phyloP scores from a whole-genome alignment of 2,797 vertebrate species.

The Poecile montanus region DNA sequence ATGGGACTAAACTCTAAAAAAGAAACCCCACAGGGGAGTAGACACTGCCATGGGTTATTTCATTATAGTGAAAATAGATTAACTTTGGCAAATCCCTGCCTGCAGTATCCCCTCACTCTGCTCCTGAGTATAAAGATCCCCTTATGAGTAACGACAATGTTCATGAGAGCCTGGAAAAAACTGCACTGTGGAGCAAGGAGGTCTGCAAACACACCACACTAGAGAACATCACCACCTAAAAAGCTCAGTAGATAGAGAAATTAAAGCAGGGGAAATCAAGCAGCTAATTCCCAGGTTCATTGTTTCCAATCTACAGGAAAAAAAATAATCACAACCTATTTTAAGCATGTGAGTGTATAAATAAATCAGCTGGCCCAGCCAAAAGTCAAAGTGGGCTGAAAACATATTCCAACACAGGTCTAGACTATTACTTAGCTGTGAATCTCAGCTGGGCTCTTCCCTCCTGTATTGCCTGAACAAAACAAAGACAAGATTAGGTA shows the following conservation, averaged over 20 bases:
- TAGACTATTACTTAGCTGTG: neutral
- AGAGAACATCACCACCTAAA: neutral
- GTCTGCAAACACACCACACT: neutral
- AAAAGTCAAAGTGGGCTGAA: conserved; percentile 25
- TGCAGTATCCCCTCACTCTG: neutral
- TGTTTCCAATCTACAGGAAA: conserved; percentile 36
- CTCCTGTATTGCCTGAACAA: neutral
- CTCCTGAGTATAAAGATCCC: conserved; percentile 17
- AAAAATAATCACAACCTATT: conserved; percentile 50
- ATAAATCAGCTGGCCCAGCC: conserved; percentile 39
- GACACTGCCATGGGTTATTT: conserved; percentile 2
- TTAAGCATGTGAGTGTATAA: conserved; percentile 43
- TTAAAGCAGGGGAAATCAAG: neutral
- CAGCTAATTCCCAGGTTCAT: conserved; percentile 38
- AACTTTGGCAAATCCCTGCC: conserved; percentile 4
- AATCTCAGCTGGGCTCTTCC: neutral
- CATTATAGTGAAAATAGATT: neutral
- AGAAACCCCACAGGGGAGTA: neutral
- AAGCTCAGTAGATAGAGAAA: neutral
- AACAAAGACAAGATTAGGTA: neutral
- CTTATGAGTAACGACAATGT: neutral
- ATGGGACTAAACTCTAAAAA: neutral
- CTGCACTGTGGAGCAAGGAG: neutral
- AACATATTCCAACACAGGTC: neutral
- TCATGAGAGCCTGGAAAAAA: neutral